A percentile compares a stretch with the other conserved stretches of the same genome.
phyloP scores from a whole-genome alignment of 92 coral and sea anemone species.

The Epizoanthus fatuus region DNA sequence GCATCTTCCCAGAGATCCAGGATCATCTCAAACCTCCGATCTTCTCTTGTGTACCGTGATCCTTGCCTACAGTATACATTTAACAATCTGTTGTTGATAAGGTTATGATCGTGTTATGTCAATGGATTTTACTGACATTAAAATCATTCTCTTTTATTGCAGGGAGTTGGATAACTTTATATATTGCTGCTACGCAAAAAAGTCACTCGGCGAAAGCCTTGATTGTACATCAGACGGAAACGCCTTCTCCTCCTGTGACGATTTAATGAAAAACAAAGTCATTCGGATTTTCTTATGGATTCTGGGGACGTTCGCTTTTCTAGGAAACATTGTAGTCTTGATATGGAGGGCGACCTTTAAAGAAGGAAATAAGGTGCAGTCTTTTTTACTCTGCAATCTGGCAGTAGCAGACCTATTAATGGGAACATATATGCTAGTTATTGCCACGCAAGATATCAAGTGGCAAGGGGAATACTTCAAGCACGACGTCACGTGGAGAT shows the following conservation, averaged over 20 bases:
- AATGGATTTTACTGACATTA: background rate
- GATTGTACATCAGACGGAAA: background rate
- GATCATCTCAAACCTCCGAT: no score
- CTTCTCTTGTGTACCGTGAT: background rate
- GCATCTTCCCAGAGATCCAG: no score
- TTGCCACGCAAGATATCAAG: slow-evolving; percentile 13
- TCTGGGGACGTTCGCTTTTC: slow-evolving; percentile 7
- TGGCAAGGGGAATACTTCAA: slow-evolving; percentile 38
- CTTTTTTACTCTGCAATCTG: slow-evolving; percentile 12
- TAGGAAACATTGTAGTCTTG: slow-evolving; percentile 17
- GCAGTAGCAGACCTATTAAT: slow-evolving; percentile 20
- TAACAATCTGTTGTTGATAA: background rate
- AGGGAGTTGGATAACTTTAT: slow-evolving; percentile 15
- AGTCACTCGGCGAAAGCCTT: background rate
- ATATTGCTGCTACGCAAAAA: slow-evolving; percentile 22
- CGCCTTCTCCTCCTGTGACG: slow-evolving; percentile 46
- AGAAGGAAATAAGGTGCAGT: background rate
- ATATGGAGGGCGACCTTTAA: background rate
- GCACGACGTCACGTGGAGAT: slow-evolving; percentile 30
- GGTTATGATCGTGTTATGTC: background rate
- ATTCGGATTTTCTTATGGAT: slow-evolving; percentile 20
- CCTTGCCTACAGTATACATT: background rate
- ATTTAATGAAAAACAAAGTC: slow-evolving; percentile 36
- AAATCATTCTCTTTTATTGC: background rate
- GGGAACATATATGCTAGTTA: slow-evolving; percentile 23